Base-by-base conservation (phyloP, 2,113 vertebrate genomes). In the Elephantulus edwardii region DNA sequence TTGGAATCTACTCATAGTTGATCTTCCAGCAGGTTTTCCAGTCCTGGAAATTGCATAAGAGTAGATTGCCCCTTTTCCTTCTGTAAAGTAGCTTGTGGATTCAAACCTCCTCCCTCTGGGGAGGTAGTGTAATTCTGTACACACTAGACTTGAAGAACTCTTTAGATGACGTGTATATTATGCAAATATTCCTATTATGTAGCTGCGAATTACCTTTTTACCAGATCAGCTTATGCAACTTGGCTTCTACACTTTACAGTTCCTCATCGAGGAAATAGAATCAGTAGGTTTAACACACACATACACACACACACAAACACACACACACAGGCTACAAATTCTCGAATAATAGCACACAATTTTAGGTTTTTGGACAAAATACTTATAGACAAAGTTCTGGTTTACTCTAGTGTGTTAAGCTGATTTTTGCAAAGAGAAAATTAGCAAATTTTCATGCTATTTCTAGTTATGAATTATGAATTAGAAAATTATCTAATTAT, bases 381-480 rank as follows among this genome's bases (percentile, higher is more conserved):
- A 66, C 16, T 80, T 71, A 40, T 2, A 85, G 16, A 68, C 42
- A 24, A 90, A 8, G 48, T 50, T 16, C 71, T 46, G 2, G 0
- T 90, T 95, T 86, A 77, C 95, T 89, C 35, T 76, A 33, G 22
- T 91, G 93, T 93, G 75, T 80, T 90, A 26, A 81, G 91, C 8
- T 38, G 40, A 3, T 13, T 81, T 24, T 89, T 91, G 38, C 28
- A 64, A 83, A 96, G 64, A n/a, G 20, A 94, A 85, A 96, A 95
- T 16, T 35, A 14, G 33, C 19, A 92, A 22, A 81, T 48, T 91
- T 35, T 40, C 16, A 16, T 16, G 42, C 91, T 85, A 83, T 79
- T 95, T 87, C 71, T 48, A 68, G 3, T 88, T 81, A 75, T 38
- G 5, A 66, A 82, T 64, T 84, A 84, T 26, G 17, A 9, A 13